phyloP scores from a whole-genome alignment of 2,113 vertebrate genomes.

The Urocynchramus pylzowi region DNA sequence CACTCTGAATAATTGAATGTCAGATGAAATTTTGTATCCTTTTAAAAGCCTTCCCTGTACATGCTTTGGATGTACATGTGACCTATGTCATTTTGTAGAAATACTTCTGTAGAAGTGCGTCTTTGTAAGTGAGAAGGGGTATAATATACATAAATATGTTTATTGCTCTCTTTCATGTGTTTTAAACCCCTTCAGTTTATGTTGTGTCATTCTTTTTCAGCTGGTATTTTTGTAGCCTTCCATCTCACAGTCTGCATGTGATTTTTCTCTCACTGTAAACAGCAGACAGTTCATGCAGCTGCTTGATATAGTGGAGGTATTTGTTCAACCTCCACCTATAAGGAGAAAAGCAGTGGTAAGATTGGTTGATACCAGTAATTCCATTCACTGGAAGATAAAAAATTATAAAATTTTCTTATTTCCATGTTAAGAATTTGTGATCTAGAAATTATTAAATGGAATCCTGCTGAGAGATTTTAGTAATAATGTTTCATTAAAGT shows the following conservation, averaged over 20 bases:
- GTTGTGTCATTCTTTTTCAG: not conserved
- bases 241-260: not conserved
- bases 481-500: not conserved
- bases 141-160: not conserved
- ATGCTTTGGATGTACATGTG: not conserved
- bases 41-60: not conserved
- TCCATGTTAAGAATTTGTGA: fast-evolving
- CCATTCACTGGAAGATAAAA: not conserved
- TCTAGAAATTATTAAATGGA: not conserved
- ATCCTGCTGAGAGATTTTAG: not conserved
- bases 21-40: not conserved
- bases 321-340: not conserved
- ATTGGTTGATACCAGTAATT: not conserved
- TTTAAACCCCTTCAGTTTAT: not conserved
- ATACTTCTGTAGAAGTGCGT: not conserved
- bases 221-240: not conserved
- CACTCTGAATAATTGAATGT: constrained; percentile 33
- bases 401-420: not conserved
- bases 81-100: not conserved
- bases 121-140: not conserved
- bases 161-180: not conserved
- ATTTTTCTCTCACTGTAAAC: not conserved
- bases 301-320: not conserved
- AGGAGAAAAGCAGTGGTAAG: not conserved
- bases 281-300: not conserved